Conservation (phyloP, 2,797 vertebrate species). For the Oreortyx pictus region DNA sequence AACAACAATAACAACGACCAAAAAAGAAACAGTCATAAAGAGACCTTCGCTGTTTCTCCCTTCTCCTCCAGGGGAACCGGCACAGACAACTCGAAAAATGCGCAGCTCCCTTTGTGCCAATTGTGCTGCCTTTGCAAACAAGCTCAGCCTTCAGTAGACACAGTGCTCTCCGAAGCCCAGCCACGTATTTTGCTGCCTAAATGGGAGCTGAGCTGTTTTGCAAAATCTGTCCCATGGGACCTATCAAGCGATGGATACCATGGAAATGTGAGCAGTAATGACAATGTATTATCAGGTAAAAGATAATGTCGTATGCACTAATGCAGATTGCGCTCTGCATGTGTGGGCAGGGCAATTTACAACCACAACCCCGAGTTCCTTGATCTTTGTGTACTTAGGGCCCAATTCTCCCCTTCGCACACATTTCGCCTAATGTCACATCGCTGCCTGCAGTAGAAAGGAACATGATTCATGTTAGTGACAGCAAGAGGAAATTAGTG, state of each 20-base stretch:
- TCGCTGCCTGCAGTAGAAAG: conserved; percentile 42
- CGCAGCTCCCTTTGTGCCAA: conserved; percentile 6
- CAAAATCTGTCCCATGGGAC: conserved; percentile 51
- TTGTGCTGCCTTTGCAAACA: conserved; percentile 53
- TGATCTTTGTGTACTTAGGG: conserved; percentile 22
- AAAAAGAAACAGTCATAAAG: neutral
- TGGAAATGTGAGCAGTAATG: conserved; percentile 71
- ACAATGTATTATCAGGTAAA: conserved; percentile 54
- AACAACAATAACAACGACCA: neutral
- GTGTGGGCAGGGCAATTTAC: conserved; percentile 56
- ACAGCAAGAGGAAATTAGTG: conserved; percentile 54
- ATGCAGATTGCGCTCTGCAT: conserved; percentile 40
- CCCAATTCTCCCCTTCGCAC: neutral
- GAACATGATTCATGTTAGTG: conserved; percentile 51
- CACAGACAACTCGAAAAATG: conserved; percentile 11
- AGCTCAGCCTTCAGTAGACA: conserved; percentile 39
- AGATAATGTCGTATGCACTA: conserved; percentile 60
- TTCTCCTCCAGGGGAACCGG: conserved; percentile 10
- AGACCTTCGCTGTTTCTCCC: neutral
- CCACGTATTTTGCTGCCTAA: conserved; percentile 41
- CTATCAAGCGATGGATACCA: conserved; percentile 58
- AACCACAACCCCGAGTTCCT: conserved; percentile 55
- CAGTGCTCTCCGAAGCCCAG: neutral
- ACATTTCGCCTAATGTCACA: neutral
- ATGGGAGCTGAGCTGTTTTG: conserved; percentile 61